Evolutionary conservation across 2,113 vertebrate genomes (phyloP), one percentile per base, ranked within the genome.

Genomic region (Scomber colias): DNA sequence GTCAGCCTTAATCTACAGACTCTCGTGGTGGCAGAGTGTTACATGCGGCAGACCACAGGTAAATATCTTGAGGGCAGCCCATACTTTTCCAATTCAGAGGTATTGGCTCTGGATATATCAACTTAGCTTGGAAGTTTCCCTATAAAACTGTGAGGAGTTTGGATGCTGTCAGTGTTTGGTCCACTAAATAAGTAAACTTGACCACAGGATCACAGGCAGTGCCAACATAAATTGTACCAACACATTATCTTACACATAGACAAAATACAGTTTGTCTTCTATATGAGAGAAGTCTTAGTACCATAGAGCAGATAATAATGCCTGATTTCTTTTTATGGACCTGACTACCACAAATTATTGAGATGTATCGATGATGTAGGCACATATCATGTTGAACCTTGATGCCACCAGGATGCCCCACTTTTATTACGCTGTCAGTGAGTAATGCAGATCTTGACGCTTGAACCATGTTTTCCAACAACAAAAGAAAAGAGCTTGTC

Each of bases 41-140:
- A 48, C 61, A 59, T 62, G 73, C 10, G 21, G 81, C 72, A 64
- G 56, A 77, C 72, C 83, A 79, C 66, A 77, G 79, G 48, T 87
- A 79, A 63, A 87, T 70, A 71, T 62, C 15, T 4, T 64, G 5
- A 62, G 17, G 12, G 44, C 9, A 82, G 49, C 83, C 46, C 31
- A 17, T 77, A 75, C 45, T 79, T 79, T 86, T 71, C 60, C 48
- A 84, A 66, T 81, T 82, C 7, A 73, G 69, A 63, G 70, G 55
- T 83, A 82, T 79, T 84, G 59, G 56, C 74, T 77, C 9, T 35
- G n/a, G 30, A 77, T 48, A 81, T 35, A 48, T 35, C 24, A 54
- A n/a, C n/a, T 49, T 30, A 50, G 51, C 5, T 14, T 64, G 49
- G 21, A 27, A 27, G 3, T 61, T 71, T 66, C 40, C 12, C 21